Percentiles rank a stretch among this genome's conserved stretches.
phyloP scores from a whole-genome alignment of 1,140 invertebrate species.

The Epicauta chinensis region DNA sequence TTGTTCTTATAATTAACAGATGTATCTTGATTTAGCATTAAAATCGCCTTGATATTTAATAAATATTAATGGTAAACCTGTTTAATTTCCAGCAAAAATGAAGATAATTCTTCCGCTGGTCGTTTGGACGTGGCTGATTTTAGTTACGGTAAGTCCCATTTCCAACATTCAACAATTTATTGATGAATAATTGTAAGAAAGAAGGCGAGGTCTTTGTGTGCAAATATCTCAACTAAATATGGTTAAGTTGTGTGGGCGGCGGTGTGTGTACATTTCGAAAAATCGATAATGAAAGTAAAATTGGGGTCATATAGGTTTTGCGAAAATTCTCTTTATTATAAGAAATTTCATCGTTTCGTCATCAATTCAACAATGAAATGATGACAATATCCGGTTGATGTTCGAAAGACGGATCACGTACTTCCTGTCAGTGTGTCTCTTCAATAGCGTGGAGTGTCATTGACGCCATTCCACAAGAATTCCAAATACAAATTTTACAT shows the following conservation, averaged over 20 bases:
- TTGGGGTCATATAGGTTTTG: too few species aligned
- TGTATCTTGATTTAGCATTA: too few species aligned
- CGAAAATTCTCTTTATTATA: too few species aligned
- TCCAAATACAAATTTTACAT: not conserved
- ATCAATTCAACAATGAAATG: too few species aligned
- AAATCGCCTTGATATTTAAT: conserved; percentile 3
- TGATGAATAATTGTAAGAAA: too few species aligned
- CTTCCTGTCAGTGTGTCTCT: conserved; percentile 20
- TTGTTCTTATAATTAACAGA: not conserved
- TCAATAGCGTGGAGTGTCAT: conserved; percentile 9
- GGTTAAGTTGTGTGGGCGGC: too few species aligned
- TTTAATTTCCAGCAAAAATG: conserved; percentile 59
- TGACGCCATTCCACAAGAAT: conserved; percentile 14
- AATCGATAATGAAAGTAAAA: too few species aligned
- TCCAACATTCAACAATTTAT: not conserved
- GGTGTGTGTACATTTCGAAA: too few species aligned
- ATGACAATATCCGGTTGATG: too few species aligned
- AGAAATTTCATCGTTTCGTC: too few species aligned
- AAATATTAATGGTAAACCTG: not conserved
- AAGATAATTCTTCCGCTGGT: conserved; percentile 65
- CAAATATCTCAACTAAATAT: too few species aligned
- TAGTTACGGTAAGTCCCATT: conserved; percentile 46
- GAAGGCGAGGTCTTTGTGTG: too few species aligned
- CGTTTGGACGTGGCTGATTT: conserved; percentile 56
- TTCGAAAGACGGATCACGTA: conserved; percentile 21